Evolutionary conservation across 2,888 invertebrate species (phyloP).

Genomic region (Plemyria rubiginata): DNA sequence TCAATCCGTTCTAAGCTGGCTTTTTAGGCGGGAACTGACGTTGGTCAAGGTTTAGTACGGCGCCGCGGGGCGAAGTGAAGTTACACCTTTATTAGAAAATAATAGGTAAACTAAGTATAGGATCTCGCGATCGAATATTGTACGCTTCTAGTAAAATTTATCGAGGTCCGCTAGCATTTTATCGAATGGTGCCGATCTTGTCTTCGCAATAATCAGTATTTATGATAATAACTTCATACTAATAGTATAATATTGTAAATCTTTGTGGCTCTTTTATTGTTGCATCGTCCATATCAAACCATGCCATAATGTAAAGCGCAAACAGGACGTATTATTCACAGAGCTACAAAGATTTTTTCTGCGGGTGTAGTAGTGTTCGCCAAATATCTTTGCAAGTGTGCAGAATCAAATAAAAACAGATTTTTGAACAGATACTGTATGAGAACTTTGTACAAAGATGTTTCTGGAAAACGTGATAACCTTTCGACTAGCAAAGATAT

Average conservation of each 20-base stretch:
- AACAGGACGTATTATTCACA: neutral
- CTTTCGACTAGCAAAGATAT: slow-evolving; percentile 2
- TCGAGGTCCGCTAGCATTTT: slow-evolving; percentile 34
- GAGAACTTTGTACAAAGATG: neutral
- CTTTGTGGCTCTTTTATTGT: neutral
- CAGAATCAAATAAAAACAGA: no score
- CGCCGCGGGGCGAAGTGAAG: neutral
- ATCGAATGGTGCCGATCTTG: slow-evolving; percentile 35
- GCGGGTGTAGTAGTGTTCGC: neutral
- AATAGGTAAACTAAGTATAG: slow-evolving; percentile 30
- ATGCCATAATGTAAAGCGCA: neutral
- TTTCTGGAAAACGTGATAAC: neutral
- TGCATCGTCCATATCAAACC: neutral
- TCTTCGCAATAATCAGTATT: slow-evolving; percentile 40
- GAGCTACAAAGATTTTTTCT: neutral
- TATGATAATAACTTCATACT: slow-evolving; percentile 4
- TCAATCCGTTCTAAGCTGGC: neutral
- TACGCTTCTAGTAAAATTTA: slow-evolving; percentile 33
- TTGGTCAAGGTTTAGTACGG: neutral
- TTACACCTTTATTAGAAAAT: slow-evolving; percentile 13
- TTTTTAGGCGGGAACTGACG: neutral
- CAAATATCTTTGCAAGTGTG: neutral
- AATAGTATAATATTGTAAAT: neutral
- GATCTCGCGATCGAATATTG: slow-evolving; percentile 34
- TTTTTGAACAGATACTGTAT: no score